Evolutionary conservation across 2,113 vertebrate species (phyloP), one percentile per base, ranked within the genome.

Genomic region (Equus przewalskii): DNA sequence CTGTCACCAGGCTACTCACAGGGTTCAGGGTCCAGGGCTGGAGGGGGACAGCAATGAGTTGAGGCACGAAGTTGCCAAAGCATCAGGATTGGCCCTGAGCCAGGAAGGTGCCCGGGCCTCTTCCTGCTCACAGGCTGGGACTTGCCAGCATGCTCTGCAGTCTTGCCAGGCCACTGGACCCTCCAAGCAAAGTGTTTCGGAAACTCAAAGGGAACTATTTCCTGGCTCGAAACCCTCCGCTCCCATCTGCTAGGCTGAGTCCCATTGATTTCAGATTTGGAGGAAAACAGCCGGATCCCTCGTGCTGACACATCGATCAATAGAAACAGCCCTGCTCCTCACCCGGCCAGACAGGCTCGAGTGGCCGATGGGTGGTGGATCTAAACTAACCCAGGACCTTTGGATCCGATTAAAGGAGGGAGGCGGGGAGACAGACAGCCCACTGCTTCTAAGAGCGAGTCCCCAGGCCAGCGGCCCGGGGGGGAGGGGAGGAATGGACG

Each of bases 181-280:
- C 70, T 62, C 7, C 30, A 70, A 75, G 18, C 24, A 89, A 81
- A 65, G 28, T 65, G 30, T 93, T 85, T 82, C 93, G 13, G 1
- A 96, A 96, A 92, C 83, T 82, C 70, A 26, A 93, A 60, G 64
- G 24, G 21, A 72, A 62, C 83, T 79, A 26, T 90, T 91, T 97
- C 78, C 64, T 87, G 91, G 85, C 75, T 96, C 91, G 26, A 46
- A 75, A 41, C 22, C 56, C 41, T 94, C 85, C 9, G 7, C 14
- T 69, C 86, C 6, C 22, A 56, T 91, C 80, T 88, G n/a, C 60
- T 30, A 60, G 65, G 65, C 64, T 36, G 19, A 83, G 18, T 72
- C 18, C 70, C 49, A 89, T 96, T 1, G 89, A 98, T 97, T 95
- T 96, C 70, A 90, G 76, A 91, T 94, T 96, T 62, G 93, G 89